Evolutionary conservation across 2,888 invertebrate species (phyloP).

Genomic region (Dicyrtomina minuta): DNA sequence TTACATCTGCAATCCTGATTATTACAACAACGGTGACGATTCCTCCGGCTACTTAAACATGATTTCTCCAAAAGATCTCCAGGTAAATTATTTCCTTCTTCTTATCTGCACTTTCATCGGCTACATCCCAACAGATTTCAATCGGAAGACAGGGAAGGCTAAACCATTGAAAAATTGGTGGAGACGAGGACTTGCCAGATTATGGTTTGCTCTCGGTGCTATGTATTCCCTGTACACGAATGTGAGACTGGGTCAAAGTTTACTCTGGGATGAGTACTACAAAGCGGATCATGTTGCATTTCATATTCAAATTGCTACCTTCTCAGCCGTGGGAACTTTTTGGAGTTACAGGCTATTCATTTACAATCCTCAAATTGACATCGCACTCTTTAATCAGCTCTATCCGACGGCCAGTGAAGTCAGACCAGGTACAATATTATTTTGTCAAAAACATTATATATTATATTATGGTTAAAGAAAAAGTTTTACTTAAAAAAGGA

Average conservation of each 20-base stretch:
- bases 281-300: conserved; percentile 9
- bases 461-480: background rate
- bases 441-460: background rate
- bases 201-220: conserved; percentile 12
- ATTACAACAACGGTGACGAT: background rate
- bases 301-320: conserved; percentile 23
- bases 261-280: conserved; percentile 8
- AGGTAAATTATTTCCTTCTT: background rate
- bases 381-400: conserved; percentile 24
- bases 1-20: too few relatives aligned
- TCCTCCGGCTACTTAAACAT: background rate
- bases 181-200: background rate
- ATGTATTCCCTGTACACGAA: conserved; percentile 16
- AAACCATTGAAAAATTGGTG: background rate
- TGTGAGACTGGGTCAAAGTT: conserved; percentile 5
- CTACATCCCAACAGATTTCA: conserved; percentile 15
- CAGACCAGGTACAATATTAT: background rate
- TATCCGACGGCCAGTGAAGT: background rate
- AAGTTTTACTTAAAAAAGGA: background rate
- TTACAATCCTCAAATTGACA: conserved; percentile 22
- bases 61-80: conserved; percentile 1
- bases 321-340: conserved; percentile 15
- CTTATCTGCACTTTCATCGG: background rate
- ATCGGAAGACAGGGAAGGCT: conserved; percentile 3
- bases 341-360: conserved; percentile 18